Evolutionary conservation across 92 coral and sea anemone genomes (phyloP), one percentile per base, ranked within the genome.

Genomic region (Isaurus tuberculatus): DNA sequence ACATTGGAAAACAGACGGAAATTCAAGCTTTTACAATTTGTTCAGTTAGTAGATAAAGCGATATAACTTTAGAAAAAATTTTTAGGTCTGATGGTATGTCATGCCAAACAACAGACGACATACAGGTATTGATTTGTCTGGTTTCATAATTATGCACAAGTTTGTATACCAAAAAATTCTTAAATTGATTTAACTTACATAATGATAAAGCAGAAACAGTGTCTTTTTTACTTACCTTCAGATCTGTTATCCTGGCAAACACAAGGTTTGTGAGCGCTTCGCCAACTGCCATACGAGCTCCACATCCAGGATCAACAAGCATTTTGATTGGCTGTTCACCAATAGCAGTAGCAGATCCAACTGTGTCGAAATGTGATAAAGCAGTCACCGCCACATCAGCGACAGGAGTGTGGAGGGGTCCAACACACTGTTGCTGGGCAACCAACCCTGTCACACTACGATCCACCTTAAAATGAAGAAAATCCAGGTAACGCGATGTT

Each of bases 241-340:
- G 88, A 65, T 95, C 96, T 73, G 94, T 82, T 65, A 95, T 79
- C 80, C 92, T 94, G 65, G 98, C 96, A 90, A 95, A 95, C 51
- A 95, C 93, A 60, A 95, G 92, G 81, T 95, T 95, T 20, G 98
- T 95, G 15, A 95, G 85, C 15, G 98, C 98, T 86, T 95, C 98
- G 32, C 96, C 98, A 27, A 95, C 96, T 53, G 95, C 94, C 98
- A 95, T 94, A 8, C 98, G 92, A 14, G 98, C 98, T 29, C 98
- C 98, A 79, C 93, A 87, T 16, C 88, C 83, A 3, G 98, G 88
- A 69, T 94, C 93, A 34, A 95, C 93, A 31, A 95, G 84, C 58
- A 89, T 89, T 83, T 95, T 95, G 93, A 95, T 94, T 78, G 98
- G 98, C 86, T 95, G 98, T 72, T 95, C 98, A 17, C 98, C 98